phyloP scores from a whole-genome alignment of 2,888 invertebrate genomes.

The Rugalucina vietnamica region DNA sequence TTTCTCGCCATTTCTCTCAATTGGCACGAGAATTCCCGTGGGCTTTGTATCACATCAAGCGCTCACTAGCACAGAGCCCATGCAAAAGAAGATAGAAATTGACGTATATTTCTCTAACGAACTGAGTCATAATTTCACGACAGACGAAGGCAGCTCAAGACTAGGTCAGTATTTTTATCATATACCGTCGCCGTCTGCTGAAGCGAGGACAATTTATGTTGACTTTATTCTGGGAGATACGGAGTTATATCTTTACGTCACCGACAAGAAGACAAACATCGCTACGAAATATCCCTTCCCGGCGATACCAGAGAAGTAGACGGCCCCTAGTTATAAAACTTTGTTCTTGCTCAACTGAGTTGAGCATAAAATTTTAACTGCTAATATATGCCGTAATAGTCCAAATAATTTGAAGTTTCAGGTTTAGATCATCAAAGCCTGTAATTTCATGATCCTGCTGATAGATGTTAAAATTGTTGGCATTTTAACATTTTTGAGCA shows the following conservation, averaged over 20 bases:
- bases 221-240: conserved; percentile 56
- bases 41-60: conserved; percentile 57
- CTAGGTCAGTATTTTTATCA: conserved; percentile 52
- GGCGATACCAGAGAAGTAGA: conserved; percentile 15
- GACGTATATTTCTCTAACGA: conserved; percentile 46
- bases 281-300: conserved; percentile 37
- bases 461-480: too few relatives aligned
- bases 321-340: too few relatives aligned
- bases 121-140: conserved; percentile 51
- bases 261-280: conserved; percentile 54
- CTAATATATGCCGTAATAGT: too few relatives aligned
- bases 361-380: too few relatives aligned
- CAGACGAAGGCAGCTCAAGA: conserved; percentile 45
- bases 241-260: conserved; percentile 38
- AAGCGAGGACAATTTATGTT: conserved; percentile 53
- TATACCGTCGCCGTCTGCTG: conserved; percentile 53
- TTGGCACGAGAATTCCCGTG: conserved; percentile 58
- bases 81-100: conserved; percentile 54
- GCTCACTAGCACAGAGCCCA: conserved; percentile 54
- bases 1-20: conserved; percentile 60
- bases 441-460: too few relatives aligned
- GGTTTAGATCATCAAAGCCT: too few relatives aligned
- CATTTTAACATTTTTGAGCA: too few relatives aligned
- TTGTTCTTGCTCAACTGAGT: too few relatives aligned
- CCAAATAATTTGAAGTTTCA: too few relatives aligned